Evolutionary conservation across 2,888 invertebrate genomes (phyloP).

Genomic region (Andrena bicolor): DNA sequence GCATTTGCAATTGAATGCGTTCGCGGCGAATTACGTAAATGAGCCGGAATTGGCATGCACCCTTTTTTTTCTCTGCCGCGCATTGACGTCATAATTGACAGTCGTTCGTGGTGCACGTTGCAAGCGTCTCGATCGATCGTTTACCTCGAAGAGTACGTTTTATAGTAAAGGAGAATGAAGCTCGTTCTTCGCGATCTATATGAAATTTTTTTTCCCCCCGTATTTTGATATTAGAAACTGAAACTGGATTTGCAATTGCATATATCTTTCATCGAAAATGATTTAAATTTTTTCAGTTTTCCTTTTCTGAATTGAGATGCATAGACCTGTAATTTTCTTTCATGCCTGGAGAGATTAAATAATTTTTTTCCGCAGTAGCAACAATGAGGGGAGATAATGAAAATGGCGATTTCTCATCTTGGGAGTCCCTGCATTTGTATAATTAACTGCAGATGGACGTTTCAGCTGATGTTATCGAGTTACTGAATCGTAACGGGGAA

Average conservation of each 20-base stretch:
- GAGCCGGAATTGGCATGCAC: constrained; percentile 19
- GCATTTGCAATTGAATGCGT: constrained; percentile 45
- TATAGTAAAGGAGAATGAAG: neutral
- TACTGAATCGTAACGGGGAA: constrained; percentile 59
- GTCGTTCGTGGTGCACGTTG: constrained; percentile 3
- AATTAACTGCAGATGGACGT: constrained; percentile 14
- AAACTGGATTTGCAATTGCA: neutral
- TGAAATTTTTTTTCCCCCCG: neutral
- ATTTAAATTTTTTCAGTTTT: too few relatives aligned
- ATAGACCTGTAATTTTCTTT: too few relatives aligned
- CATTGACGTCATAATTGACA: constrained; percentile 37
- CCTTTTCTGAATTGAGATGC: too few relatives aligned
- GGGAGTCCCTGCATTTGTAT: constrained; percentile 19
- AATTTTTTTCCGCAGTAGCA: neutral
- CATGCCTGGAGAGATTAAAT: too few relatives aligned
- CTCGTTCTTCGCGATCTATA: neutral
- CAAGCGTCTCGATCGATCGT: constrained; percentile 22
- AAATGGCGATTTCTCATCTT: neutral
- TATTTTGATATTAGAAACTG: neutral
- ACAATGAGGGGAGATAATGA: neutral
- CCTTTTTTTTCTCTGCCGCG: neutral
- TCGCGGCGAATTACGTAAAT: constrained; percentile 41
- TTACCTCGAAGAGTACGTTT: constrained; percentile 17
- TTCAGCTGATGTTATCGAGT: constrained; percentile 48
- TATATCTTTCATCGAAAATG: too few relatives aligned